phyloP scores from a whole-genome alignment of 1,140 invertebrate genomes.

The Drosophila varians region DNA sequence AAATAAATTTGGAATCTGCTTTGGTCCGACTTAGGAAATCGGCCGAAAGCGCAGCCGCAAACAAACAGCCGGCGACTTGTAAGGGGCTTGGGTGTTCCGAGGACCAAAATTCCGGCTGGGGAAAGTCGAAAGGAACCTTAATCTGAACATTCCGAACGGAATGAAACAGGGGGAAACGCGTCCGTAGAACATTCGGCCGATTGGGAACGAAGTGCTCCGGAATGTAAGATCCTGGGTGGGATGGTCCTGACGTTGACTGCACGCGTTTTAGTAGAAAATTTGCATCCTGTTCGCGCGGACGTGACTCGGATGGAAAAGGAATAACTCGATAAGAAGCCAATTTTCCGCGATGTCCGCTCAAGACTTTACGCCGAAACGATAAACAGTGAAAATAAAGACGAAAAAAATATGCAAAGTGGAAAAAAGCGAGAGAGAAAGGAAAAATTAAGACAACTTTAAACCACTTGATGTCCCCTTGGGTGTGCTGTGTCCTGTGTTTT shows the following conservation, averaged over 20 bases:
- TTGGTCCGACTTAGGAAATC: not conserved
- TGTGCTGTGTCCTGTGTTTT: constrained; percentile 30
- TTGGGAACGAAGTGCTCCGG: constrained; percentile 16
- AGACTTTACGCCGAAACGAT: constrained; percentile 1
- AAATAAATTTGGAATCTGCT: constrained; percentile 54
- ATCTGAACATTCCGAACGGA: constrained; percentile 4
- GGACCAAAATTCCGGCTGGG: constrained; percentile 7
- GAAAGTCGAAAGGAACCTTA: constrained; percentile 21
- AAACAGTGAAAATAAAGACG: constrained; percentile 14
- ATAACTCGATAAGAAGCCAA: constrained; percentile 35
- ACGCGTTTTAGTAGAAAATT: constrained; percentile 69
- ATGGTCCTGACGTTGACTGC: constrained; percentile 38
- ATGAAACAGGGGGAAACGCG: constrained; percentile 33
- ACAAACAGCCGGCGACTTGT: constrained; percentile 32
- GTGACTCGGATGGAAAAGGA: constrained; percentile 48
- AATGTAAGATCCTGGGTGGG: constrained; percentile 17
- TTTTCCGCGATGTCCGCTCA: constrained; percentile 44
- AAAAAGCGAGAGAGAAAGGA: constrained; percentile 24
- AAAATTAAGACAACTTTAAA: constrained; percentile 54
- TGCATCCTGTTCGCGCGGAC: constrained; percentile 70
- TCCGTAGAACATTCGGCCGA: constrained; percentile 7
- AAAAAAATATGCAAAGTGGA: constrained; percentile 22
- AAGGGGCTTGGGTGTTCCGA: constrained; percentile 7
- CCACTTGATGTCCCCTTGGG: constrained; percentile 48
- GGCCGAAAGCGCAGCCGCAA: constrained; percentile 54